Evolutionary conservation across 2,113 vertebrate genomes (phyloP).

Genomic region (Varanus salvator): DNA sequence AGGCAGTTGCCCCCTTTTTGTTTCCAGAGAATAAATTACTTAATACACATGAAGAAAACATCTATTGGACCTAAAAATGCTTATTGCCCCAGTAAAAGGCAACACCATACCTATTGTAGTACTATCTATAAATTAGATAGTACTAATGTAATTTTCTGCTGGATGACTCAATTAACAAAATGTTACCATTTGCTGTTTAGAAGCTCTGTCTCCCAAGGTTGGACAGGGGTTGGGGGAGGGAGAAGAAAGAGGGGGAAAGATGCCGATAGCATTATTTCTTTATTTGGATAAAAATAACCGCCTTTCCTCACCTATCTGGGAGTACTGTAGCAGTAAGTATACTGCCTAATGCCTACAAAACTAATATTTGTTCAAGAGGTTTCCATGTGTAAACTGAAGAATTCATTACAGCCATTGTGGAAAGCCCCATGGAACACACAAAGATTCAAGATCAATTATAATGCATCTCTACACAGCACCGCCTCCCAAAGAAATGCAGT

Average conservation of each 20-base stretch:
- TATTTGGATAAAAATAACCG: neutral
- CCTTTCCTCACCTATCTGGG: neutral
- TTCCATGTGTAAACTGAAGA: conserved; percentile 31
- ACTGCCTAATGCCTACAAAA: conserved; percentile 39
- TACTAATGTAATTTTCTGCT: neutral
- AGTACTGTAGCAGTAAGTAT: conserved; percentile 23
- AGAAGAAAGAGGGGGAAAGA: neutral
- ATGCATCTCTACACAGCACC: conserved; percentile 63
- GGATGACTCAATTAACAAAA: conserved; percentile 10
- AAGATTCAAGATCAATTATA: conserved; percentile 62
- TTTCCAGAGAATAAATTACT: neutral
- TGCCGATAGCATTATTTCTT: neutral
- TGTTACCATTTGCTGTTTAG: neutral
- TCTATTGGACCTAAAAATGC: neutral
- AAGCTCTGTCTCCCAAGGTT: neutral
- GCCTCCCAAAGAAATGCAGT: conserved; percentile 66
- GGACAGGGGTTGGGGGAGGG: neutral
- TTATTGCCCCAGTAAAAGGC: neutral
- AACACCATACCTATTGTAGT: neutral
- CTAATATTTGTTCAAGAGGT: conserved; percentile 54
- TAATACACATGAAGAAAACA: neutral
- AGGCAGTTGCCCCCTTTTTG: neutral
- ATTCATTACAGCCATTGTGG: conserved; percentile 58
- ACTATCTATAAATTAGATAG: conserved; percentile 13
- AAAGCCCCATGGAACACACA: conserved; percentile 55